These are phyloP conservation scores for Holcopasites calliopsidis DNA, from an alignment of 1,140 invertebrate genomes.

Conservation along the genomic window DNA sequence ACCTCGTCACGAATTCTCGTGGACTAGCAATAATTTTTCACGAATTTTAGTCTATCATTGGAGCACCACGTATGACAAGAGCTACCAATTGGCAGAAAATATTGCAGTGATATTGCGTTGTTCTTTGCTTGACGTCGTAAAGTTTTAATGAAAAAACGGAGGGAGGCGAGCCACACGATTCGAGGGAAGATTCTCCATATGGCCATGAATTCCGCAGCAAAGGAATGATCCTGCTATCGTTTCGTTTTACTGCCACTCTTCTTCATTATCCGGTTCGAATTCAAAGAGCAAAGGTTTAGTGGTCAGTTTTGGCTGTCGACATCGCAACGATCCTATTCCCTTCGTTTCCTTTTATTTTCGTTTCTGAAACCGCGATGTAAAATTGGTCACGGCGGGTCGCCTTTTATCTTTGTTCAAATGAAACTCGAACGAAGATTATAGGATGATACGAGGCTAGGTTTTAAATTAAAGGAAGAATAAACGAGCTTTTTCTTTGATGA, in stretches of 20 bases:
- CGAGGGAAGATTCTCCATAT: too few relatives aligned
- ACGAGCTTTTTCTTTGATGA: neutral
- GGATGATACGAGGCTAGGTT: too few relatives aligned
- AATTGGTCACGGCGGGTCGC: too few relatives aligned
- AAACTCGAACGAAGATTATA: neutral
- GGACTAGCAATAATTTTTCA: too few relatives aligned
- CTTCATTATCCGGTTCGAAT: neutral
- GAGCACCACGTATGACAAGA: too few relatives aligned
- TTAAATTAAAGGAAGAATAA: neutral
- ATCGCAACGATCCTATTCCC: too few relatives aligned
- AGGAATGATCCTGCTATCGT: constrained; percentile 5
- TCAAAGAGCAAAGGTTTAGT: neutral
- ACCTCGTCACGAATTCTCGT: too few relatives aligned
- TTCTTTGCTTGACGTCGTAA: constrained; percentile 27
- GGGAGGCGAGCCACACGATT: neutral
- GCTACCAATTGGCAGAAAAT: neutral
- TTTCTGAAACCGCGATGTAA: too few relatives aligned
- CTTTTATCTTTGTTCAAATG: neutral
- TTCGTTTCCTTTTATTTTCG: too few relatives aligned
- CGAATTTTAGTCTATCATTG: neutral
- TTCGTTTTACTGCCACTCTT: neutral
- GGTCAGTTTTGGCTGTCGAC: neutral
- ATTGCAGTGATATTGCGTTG: constrained; percentile 20
- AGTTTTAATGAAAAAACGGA: constrained; percentile 39
- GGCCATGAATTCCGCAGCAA: neutral